phyloP scores from a whole-genome alignment of 2,113 vertebrate species.

The Shinisaurus crocodilurus region DNA sequence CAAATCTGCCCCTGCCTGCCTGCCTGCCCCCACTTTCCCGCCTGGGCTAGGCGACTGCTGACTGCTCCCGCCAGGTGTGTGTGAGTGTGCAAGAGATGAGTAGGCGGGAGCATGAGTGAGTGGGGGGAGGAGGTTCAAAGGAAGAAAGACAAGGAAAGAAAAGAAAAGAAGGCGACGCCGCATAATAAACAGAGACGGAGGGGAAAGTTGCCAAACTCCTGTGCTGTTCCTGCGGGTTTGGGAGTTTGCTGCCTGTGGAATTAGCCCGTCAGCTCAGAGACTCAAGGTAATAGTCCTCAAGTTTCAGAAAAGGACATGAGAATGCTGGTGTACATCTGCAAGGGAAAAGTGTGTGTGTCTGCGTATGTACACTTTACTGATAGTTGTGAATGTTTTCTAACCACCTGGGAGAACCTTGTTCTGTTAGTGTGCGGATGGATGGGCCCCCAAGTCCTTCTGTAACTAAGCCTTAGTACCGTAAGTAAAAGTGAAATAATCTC shows the following conservation, averaged over 20 bases:
- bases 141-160: background rate
- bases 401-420: background rate
- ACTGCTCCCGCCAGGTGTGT: slow-evolving; percentile 1
- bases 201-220: background rate
- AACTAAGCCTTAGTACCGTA: background rate
- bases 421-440: background rate
- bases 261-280: background rate
- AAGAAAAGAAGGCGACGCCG: slow-evolving; percentile 6
- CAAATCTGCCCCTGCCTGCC: background rate
- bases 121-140: background rate
- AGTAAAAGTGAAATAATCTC: background rate
- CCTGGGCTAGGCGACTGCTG: background rate
- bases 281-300: background rate
- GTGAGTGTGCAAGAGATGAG: background rate
- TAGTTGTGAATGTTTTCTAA: background rate
- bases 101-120: background rate
- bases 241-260: background rate
- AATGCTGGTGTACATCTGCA: background rate
- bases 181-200: background rate
- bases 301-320: background rate
- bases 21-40: background rate
- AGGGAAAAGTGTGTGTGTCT: background rate
- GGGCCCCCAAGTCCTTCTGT: background rate
- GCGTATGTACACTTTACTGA: background rate
- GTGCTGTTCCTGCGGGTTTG: background rate